Evolutionary conservation across 2,888 invertebrate genomes (phyloP).

Genomic region (Napeogenes sylphis): DNA sequence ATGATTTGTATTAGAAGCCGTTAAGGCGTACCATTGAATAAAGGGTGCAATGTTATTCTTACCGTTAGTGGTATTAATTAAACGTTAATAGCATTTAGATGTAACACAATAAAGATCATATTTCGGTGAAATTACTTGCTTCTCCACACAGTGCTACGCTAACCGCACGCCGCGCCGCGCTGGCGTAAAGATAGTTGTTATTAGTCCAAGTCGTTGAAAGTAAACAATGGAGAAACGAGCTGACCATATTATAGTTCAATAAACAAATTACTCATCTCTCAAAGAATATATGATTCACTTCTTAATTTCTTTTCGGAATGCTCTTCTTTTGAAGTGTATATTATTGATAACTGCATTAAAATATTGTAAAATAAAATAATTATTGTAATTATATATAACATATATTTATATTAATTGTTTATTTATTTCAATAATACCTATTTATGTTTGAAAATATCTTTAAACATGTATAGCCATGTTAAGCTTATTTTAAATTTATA

Average conservation of each 20-base stretch:
- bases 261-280: no score
- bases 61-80: conserved; percentile 6
- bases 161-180: conserved; percentile 37
- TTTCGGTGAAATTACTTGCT: conserved; percentile 13
- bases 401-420: no score
- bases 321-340: no score
- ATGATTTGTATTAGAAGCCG: conserved; percentile 21
- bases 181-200: conserved; percentile 42
- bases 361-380: no score
- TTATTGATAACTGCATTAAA: no score
- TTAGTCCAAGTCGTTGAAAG: conserved; percentile 57
- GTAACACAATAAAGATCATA: conserved; percentile 13
- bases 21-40: conserved; percentile 15
- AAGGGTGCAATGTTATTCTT: conserved; percentile 17
- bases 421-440: no score
- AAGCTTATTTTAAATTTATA: no score
- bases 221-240: conserved; percentile 52
- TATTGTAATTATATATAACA: no score
- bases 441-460: no score
- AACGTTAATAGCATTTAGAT: conserved; percentile 5
- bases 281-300: no score
- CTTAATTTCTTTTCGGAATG: no score
- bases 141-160: conserved; percentile 32
- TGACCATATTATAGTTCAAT: conserved; percentile 41
- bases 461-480: no score